Conservation (phyloP, 1,140 invertebrate genomes). For the Lysiphlebus fabarum region DNA sequence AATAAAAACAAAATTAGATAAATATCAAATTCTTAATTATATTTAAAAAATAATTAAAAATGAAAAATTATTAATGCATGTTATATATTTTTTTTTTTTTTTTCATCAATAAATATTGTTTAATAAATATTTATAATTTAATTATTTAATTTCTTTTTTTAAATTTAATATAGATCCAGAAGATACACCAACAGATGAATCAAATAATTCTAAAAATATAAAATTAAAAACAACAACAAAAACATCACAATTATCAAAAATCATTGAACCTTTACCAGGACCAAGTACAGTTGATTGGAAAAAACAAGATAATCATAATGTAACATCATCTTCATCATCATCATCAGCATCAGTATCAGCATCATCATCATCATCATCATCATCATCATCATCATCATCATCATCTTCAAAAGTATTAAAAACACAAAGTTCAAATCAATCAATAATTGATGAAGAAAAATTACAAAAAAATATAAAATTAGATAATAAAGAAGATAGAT, state of each 20-base stretch:
- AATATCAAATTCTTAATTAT: background rate
- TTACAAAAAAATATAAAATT: constrained; percentile 15
- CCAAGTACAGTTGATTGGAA: constrained; percentile 44
- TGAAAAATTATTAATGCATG: no score
- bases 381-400: no score
- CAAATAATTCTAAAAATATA: background rate
- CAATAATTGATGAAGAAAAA: constrained; percentile 8
- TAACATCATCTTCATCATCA: no score
- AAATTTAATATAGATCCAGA: background rate
- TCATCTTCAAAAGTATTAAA: constrained; percentile 15
- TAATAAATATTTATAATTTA: background rate
- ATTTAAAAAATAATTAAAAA: background rate
- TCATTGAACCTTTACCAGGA: constrained; percentile 50
- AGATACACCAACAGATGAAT: background rate
- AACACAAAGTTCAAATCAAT: constrained; percentile 23
- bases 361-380: no score
- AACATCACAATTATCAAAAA: constrained; percentile 35
- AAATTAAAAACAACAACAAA: constrained; percentile 27
- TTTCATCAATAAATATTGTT: background rate
- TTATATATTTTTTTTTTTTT: no score
- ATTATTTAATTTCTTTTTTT: background rate
- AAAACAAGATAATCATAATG: constrained; percentile 20
- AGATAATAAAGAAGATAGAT: constrained; percentile 13
- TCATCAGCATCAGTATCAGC: no score
- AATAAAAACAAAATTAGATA: constrained; percentile 1